Evolutionary conservation across 2,113 vertebrate species (phyloP), one percentile per base, ranked within the genome.

Genomic region (Cebus imitator): DNA sequence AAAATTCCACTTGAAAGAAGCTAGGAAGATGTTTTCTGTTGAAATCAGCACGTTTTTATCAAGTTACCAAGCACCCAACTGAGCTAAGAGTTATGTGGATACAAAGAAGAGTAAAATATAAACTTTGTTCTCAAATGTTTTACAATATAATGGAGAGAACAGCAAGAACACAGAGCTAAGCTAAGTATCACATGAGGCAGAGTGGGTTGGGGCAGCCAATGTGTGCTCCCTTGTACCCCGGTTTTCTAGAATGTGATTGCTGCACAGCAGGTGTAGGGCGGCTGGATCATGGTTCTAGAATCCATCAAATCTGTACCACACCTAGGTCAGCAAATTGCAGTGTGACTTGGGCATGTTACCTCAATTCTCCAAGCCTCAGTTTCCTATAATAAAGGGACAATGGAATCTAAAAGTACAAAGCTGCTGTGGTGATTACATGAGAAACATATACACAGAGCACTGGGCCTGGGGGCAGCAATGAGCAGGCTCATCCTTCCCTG

Each of bases 1-100:
- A 96, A 97, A 96, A 97, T 76, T 88, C 92, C 84, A 96, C 81
- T 82, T 55, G n/a, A 78, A 66, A 75, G 80, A 84, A 83, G 68
- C 18, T 55, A 12, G 87, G n/a, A 43, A 88, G 84, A 61, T 81
- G 43, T 64, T 89, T 92, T 94, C 32, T 95, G 76, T 73, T 90
- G 61, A 86, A 84, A n/a, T 66, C 48, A 89, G 40, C 61, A 76
- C 37, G 76, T 64, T 95, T 87, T 86, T 78, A 48, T 81, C 61
- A 68, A 83, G 37, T 86, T 78, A 48, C 78, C 61, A 68, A 80
- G 43, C 37, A 80, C 61, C 76, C 75, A 90, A 45, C 30, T 45
- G 52, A 91, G 78, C 85, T 73, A 76, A 58, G 70, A 83, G 72
- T 73, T 80, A 79, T 0, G 8, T 93, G 78, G 64, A 80, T 13